Percentiles rank a stretch among this genome's conserved stretches.
Conservation (phyloP, 2,113 vertebrate genomes). For the Prochilodus magdalenae region DNA sequence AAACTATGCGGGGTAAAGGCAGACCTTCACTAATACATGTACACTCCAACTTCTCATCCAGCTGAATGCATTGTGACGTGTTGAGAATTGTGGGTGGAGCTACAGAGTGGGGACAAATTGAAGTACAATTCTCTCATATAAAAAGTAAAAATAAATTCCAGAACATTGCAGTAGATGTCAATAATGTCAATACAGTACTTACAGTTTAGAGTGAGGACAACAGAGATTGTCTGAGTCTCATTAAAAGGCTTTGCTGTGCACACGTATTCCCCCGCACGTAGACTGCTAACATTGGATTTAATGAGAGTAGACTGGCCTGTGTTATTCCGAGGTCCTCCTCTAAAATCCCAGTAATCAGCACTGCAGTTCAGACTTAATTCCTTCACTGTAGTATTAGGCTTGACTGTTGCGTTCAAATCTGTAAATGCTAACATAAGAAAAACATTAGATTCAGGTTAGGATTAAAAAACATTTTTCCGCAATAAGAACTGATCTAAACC, state of each 20-base stretch:
- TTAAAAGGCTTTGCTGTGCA: constrained; percentile 38
- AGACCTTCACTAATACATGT: background rate
- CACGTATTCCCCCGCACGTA: constrained; percentile 55
- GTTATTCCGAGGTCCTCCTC: background rate
- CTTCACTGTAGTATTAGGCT: background rate
- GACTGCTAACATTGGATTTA: background rate
- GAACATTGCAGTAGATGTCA: too few species aligned
- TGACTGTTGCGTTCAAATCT: background rate
- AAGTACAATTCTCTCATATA: background rate
- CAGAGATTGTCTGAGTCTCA: background rate
- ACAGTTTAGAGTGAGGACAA: constrained; percentile 55
- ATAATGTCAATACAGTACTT: constrained; percentile 38
- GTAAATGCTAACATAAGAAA: background rate
- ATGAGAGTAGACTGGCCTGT: background rate
- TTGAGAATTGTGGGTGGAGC: background rate
- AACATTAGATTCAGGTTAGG: background rate
- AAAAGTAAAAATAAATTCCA: too few species aligned
- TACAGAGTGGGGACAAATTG: background rate
- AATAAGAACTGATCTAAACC: background rate
- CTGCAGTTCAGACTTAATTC: constrained; percentile 25
- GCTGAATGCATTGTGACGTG: background rate
- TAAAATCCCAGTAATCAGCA: constrained; percentile 37
- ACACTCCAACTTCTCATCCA: background rate
- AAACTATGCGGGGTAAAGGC: background rate
- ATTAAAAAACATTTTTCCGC: background rate